Percentiles rank a stretch among this genome's conserved stretches.
These are phyloP conservation scores for Callionymus lyra DNA, from an alignment of 2,113 vertebrate species.

Conservation along the genomic window DNA sequence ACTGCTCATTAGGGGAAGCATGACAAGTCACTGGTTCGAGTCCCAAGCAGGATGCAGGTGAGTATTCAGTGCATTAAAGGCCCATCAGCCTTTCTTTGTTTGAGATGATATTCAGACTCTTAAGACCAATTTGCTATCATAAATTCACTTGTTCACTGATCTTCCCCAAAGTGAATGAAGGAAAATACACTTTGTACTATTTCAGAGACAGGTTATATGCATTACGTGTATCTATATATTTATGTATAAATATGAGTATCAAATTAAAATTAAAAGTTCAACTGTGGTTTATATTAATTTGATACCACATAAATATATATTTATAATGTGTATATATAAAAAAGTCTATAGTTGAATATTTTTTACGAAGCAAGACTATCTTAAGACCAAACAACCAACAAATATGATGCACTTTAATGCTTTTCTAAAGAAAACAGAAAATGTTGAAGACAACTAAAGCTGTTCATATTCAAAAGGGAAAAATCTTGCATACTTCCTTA, in stretches of 20 bases:
- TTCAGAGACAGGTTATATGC: conserved; percentile 91
- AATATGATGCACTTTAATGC: conserved; percentile 87
- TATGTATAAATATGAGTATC: conserved; percentile 73
- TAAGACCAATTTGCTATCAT: conserved; percentile 72
- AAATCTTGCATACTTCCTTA: conserved; percentile 70
- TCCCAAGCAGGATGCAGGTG: conserved; percentile 83
- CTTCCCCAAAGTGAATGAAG: conserved; percentile 86
- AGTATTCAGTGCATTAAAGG: conserved; percentile 82
- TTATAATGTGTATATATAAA: conserved; percentile 68
- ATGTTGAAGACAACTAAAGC: conserved; percentile 55
- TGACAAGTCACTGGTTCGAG: conserved; percentile 79
- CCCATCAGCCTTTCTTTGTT: conserved; percentile 56
- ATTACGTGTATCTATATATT: conserved; percentile 55
- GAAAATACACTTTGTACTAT: conserved; percentile 84
- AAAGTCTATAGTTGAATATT: conserved; percentile 80
- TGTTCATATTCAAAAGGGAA: conserved; percentile 39
- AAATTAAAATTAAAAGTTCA: conserved; percentile 84
- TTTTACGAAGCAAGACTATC: conserved; percentile 85
- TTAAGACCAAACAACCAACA: conserved; percentile 92
- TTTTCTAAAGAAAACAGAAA: conserved; percentile 81
- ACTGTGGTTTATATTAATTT: conserved; percentile 83
- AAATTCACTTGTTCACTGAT: conserved; percentile 75
- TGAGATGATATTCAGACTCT: conserved; percentile 75
- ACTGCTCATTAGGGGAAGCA: conserved; percentile 87
- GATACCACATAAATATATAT: conserved; percentile 94